phyloP scores from a whole-genome alignment of 2,113 vertebrate genomes.

The Ascaphus truei region DNA sequence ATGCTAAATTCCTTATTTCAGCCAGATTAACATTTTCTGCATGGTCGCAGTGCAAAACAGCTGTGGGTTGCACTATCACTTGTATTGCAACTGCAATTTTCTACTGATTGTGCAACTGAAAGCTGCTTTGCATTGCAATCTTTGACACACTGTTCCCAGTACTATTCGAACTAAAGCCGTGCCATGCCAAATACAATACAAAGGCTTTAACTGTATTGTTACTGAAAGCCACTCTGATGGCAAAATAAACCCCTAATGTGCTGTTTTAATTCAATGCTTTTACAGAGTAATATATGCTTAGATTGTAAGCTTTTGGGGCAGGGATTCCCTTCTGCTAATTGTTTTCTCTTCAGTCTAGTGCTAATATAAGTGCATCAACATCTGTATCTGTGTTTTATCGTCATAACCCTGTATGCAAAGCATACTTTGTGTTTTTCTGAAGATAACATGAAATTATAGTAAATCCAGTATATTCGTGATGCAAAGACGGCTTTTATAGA shows the following conservation, averaged over 20 bases:
- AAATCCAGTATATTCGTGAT: no score
- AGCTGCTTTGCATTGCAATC: constrained; percentile 3
- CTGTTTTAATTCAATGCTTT: not conserved
- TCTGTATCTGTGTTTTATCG: no score
- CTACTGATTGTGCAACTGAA: not conserved
- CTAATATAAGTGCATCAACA: no score
- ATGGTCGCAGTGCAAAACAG: not conserved
- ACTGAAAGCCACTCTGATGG: not conserved
- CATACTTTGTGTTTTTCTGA: no score
- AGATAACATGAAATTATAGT: no score
- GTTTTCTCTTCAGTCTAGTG: no score
- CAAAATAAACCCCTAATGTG: not conserved
- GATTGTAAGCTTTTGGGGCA: not conserved
- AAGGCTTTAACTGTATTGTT: not conserved
- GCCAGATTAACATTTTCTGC: not conserved
- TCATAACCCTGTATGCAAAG: no score
- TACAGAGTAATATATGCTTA: not conserved
- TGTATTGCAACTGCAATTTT: no score
- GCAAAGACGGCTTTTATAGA: no score
- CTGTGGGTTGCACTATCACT: not conserved
- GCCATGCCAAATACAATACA: not conserved
- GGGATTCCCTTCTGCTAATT: not conserved
- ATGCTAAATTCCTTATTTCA: not conserved
- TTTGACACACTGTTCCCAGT: not conserved
- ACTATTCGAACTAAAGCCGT: not conserved